Evolutionary conservation across 2,888 invertebrate species (phyloP), one percentile per base, ranked within the genome.

Genomic region (Conchocele bisecta): DNA sequence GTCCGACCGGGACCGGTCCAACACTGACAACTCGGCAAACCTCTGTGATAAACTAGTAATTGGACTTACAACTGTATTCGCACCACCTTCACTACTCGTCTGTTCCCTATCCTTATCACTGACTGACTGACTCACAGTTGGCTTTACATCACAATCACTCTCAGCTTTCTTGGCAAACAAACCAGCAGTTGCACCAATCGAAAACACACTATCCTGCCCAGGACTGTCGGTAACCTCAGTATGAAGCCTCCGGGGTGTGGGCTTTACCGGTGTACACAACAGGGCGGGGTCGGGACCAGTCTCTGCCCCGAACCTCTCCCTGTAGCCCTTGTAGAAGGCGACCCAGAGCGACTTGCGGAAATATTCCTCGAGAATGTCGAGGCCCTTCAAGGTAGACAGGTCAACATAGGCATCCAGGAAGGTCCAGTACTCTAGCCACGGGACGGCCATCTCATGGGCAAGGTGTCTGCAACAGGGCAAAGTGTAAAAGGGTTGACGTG

Each of bases 401-500:
- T 98, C 95, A 0, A 95, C 93, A 90, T 96, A 97, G 1, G 94
- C 93, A 81, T 95, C 95, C 15, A 98, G 92, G 89, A 98, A 98
- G 6, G 95, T 94, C 98, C 98, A 98, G 91, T 96, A 96, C 88
- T 98, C 98, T 72, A 94, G 95, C 98, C 98, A 98, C 11, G 94
- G 82, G 5, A 89, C 75, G 1, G 81, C 58, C 70, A 87, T 75
- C 17, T 85, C 83, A 51, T 83, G 81, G 7, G 91, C 90, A 9
- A 91, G 73, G 24, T 85, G 75, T 67, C 90, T 90, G 83, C 1
- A 81, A n/a, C n/a, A n/a, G n/a, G n/a, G n/a, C n/a, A n/a, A n/a
- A n/a, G n/a, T n/a, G n/a, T n/a, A n/a, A n/a, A n/a, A n/a, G n/a
- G n/a, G n/a, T n/a, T n/a, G n/a, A n/a, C n/a, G n/a, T n/a, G n/a